Percentiles rank a stretch among this genome's conserved stretches.
Evolutionary conservation across 2,797 vertebrate species (phyloP).

Genomic region (Rhincodon typus): DNA sequence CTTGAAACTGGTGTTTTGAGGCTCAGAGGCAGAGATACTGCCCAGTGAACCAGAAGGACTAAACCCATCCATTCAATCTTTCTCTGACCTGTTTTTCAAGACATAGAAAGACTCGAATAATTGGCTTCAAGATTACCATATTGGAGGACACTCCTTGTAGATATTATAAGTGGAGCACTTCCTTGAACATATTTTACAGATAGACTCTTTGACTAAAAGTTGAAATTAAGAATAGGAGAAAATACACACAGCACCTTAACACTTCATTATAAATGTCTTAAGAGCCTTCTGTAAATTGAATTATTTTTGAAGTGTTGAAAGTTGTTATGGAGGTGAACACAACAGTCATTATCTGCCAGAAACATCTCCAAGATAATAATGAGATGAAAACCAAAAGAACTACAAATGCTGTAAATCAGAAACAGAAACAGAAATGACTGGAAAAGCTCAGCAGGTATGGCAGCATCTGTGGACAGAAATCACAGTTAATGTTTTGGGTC

Average conservation of each 20-base stretch:
- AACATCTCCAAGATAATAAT: not conserved
- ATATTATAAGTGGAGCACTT: not conserved
- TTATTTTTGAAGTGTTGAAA: not conserved
- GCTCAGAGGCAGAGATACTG: not conserved
- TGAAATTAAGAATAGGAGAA: not conserved
- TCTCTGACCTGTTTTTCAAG: not conserved
- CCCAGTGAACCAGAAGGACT: no score
- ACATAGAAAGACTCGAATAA: not conserved
- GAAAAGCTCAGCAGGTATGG: no score
- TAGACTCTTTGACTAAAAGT: not conserved
- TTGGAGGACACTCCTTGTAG: not conserved
- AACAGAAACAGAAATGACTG: no score
- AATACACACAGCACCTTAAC: not conserved
- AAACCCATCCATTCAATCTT: not conserved
- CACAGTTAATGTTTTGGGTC: no score
- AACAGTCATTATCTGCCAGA: not conserved
- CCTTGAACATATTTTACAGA: not conserved
- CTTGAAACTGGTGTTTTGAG: no score
- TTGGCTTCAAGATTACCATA: not conserved
- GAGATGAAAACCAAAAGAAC: no score
- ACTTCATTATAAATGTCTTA: not conserved
- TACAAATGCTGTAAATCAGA: no score
- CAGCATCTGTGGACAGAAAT: no score
- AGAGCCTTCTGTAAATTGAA: not conserved
- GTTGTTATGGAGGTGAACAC: not conserved